Base-by-base conservation (phyloP, 2,113 vertebrate species). In the Alexandromys fortis region DNA sequence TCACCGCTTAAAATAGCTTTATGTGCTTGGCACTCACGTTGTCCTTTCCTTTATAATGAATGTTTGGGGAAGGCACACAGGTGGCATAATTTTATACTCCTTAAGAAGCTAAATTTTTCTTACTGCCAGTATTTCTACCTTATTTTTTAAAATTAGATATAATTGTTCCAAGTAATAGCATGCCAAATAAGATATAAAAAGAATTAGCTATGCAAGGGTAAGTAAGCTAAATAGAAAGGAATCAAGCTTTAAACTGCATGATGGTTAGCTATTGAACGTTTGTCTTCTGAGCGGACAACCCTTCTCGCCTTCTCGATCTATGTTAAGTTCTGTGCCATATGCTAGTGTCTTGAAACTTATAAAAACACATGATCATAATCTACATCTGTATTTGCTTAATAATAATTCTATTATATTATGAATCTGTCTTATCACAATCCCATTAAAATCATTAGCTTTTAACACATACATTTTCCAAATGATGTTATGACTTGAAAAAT, bases 11-110 rank as follows among this genome's bases (percentile, higher is more conserved):
- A 42, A 95, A 86, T 89, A 79, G 61, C 4, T 75, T 78, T 68
- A 45, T 73, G 19, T 73, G 38, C 70, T 94, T 87, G 45, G 17
- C 82, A 28, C 9, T 86, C 8, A 97, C 33, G 89, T 87, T 95
- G 3, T 86, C 8, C 65, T 94, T 42, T 21, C 8, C 7, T 63
- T 85, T 85, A n/a, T 78, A 68, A 65, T 93, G 52, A 72, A 81
- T 94, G 67, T 87, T 88, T 67, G 72, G 67, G 52, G 70, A 86
- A 95, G 5, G 16, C 9, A 78, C 24, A 79, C 22, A 77, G 47
- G 58, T 89, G 79, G 73, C 28, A 96, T 22, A 83, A 90, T 83
- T 52, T 79, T 10, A 89, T 2, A 87, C 4, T 73, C 12, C 8
- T 79, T 86, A 58, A 65, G 67, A 47, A 49, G 4, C 61, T 89